Conservation (phyloP, 2,888 invertebrate species). For the Drosophila demipolita region DNA sequence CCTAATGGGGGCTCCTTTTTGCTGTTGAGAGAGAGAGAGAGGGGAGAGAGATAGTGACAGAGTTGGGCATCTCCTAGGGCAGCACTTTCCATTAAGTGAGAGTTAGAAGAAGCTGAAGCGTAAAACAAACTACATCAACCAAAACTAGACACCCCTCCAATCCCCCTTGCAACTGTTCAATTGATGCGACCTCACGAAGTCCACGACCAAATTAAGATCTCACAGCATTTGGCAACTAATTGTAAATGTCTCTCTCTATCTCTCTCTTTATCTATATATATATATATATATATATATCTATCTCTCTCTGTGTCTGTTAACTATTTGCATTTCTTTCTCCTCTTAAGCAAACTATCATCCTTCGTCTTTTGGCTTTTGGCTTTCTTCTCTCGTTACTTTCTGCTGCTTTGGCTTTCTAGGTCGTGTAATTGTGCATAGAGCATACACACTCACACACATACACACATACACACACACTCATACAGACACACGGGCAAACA, state of each 20-base stretch:
- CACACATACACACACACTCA: slow-evolving; percentile 20
- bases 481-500: slow-evolving; percentile 54
- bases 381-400: slow-evolving; percentile 70
- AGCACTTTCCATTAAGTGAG: slow-evolving; percentile 73
- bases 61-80: slow-evolving; percentile 4
- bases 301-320: neutral
- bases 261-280: neutral
- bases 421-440: slow-evolving; percentile 78
- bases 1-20: slow-evolving; percentile 46
- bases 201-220: slow-evolving; percentile 76
- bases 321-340: slow-evolving; percentile 13
- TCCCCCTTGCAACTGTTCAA: too few species aligned
- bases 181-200: slow-evolving; percentile 43
- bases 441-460: slow-evolving; percentile 30
- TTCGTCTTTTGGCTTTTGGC: slow-evolving; percentile 54
- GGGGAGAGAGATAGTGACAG: neutral
- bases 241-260: slow-evolving; percentile 69
- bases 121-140: slow-evolving; percentile 76
- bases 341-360: slow-evolving; percentile 49
- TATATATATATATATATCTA: neutral
- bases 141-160: slow-evolving; percentile 51
- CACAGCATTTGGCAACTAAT: slow-evolving; percentile 77
- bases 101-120: slow-evolving; percentile 29
- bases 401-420: slow-evolving; percentile 81
- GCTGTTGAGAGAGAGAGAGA: neutral